Base-by-base conservation (phyloP, 2,113 vertebrate species). In the Sardina pilchardus region DNA sequence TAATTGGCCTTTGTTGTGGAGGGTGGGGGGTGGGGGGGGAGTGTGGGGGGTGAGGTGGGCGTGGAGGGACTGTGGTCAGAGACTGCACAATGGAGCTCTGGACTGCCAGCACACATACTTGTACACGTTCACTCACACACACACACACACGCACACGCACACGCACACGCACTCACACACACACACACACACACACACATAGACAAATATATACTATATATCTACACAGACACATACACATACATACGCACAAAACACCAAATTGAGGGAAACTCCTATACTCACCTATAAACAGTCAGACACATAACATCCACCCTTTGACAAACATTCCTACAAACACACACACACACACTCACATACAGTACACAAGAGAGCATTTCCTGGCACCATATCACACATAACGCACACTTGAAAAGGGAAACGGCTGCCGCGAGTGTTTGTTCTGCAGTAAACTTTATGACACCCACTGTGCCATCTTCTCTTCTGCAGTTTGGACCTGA, bases 1-100 rank as follows among this genome's bases (percentile, higher is more conserved):
- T 95, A 95, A 96, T 94, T 95, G 93, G 88, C 81, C 94, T 96
- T 96, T 95, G 94, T 95, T 96, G 95, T 96, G 95, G 95, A 81
- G 85, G 86, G 90, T 89, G 85, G 87, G 4, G 53, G 75, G 84
- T 53, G 81, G 24, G 17, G 56, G 71, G 81, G 0, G n/a, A 8
- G 53, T 0, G n/a, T 17, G 75, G 42, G 50, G 85, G 85, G 90
- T 89, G 85, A 83, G 6, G 53, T 1, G 83, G 81, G 10, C 5
- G 2, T 30, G 85, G 63, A 67, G 30, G 82, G 85, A 67, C 88
- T 94, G 94, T 88, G 94, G 94, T 93, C 82, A 87, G 90, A 36
- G 91, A 92, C 71, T 93, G 90, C 93, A 94, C 94, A 94, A 93
- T 94, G 88, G 92, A n/a, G 88, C 91, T 86, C 85, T 42, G 84